phyloP scores from a whole-genome alignment of 2,888 invertebrate species.

The Tipula unca region DNA sequence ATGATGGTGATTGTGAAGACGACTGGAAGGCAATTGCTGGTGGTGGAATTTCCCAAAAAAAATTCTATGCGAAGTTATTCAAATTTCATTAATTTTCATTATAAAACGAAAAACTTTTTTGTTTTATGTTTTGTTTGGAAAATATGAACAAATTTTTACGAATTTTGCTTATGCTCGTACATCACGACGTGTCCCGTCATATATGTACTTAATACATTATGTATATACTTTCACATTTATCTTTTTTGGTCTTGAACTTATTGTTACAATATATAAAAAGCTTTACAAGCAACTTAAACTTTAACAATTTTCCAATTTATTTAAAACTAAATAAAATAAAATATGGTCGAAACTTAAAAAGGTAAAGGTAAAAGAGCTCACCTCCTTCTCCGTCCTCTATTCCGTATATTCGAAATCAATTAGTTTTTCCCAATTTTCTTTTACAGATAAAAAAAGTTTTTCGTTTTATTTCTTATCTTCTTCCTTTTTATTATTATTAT shows the following conservation, averaged over 20 bases:
- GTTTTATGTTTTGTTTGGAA: neutral
- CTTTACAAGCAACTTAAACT: neutral
- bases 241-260: neutral
- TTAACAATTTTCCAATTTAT: neutral
- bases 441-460: neutral
- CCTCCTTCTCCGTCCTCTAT: neutral
- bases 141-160: neutral
- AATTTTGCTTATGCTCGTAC: neutral
- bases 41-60: neutral
- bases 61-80: neutral
- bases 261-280: neutral
- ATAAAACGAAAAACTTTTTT: slow-evolving; percentile 1
- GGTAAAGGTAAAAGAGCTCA: neutral
- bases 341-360: neutral
- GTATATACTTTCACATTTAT: too few relatives aligned
- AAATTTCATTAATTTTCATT: neutral
- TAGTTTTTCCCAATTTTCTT: neutral
- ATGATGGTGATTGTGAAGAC: neutral
- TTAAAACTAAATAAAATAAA: neutral
- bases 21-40: neutral
- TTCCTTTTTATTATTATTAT: neutral
- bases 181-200: neutral
- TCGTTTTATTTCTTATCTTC: neutral
- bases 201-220: neutral
- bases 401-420: neutral